These are phyloP conservation scores for Anastatus disparis DNA, from an alignment of 1,140 invertebrate genomes.

Conservation along the genomic window DNA sequence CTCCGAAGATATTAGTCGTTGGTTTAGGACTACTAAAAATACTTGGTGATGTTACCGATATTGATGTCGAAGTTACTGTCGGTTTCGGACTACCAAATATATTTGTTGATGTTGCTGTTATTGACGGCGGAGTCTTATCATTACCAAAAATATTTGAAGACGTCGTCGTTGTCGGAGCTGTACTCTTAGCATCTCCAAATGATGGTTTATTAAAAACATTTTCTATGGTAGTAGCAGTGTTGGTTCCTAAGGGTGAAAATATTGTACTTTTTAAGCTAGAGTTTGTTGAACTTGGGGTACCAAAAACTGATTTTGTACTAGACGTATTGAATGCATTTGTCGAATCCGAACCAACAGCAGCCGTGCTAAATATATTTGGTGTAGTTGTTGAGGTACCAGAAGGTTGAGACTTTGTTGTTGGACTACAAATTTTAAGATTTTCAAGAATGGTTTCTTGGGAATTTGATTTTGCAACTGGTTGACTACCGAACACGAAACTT, in stretches of 20 bases:
- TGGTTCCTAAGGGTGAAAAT: too few relatives aligned
- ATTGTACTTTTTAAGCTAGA: too few relatives aligned
- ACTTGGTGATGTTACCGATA: not conserved
- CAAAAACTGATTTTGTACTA: not conserved
- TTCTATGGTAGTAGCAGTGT: too few relatives aligned
- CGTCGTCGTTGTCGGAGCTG: too few relatives aligned
- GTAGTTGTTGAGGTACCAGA: conserved; percentile 13
- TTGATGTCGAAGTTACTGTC: too few relatives aligned
- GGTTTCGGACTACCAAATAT: not conserved
- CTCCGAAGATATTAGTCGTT: conserved; percentile 33
- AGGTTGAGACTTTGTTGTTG: conserved; percentile 17
- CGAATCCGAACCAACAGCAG: too few relatives aligned
- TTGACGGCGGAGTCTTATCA: not conserved
- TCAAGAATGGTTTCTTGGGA: conserved; percentile 35
- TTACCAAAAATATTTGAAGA: not conserved
- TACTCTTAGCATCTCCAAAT: not conserved
- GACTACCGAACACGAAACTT: conserved; percentile 23
- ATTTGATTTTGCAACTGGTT: conserved; percentile 9
- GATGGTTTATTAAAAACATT: not conserved
- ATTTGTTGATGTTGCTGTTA: not conserved
- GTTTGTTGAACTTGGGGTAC: not conserved
- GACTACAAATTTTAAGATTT: conserved; percentile 55
- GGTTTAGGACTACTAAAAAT: conserved; percentile 30
- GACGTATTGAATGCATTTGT: not conserved
- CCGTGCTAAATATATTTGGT: conserved; percentile 10